These are phyloP conservation scores for Argentina silus DNA, from an alignment of 2,797 vertebrate species.

Conservation along the genomic window DNA sequence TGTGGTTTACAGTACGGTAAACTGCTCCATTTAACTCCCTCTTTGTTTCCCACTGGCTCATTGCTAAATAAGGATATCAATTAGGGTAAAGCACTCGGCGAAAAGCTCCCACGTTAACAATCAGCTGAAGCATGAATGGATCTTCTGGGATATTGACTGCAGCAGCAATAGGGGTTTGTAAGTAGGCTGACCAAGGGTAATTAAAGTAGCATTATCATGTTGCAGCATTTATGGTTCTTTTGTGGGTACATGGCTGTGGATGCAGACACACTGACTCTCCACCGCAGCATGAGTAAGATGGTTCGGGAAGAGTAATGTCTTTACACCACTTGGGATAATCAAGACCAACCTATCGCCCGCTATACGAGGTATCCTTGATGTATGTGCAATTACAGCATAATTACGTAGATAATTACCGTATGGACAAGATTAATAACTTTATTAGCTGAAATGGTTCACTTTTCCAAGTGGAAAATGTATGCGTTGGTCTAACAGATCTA, in stretches of 20 bases:
- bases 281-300: constrained; percentile 37
- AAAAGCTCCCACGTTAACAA: constrained; percentile 86
- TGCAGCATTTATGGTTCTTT: constrained; percentile 75
- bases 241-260: constrained; percentile 50
- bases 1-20: constrained; percentile 78
- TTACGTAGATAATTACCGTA: constrained; percentile 84
- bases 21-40: constrained; percentile 83
- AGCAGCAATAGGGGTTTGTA: constrained; percentile 83
- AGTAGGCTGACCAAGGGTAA: constrained; percentile 86
- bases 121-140: constrained; percentile 82
- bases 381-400: constrained; percentile 84
- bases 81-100: constrained; percentile 84
- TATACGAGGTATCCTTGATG: constrained; percentile 77
- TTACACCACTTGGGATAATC: constrained; percentile 48
- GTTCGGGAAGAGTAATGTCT: constrained; percentile 37
- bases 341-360: constrained; percentile 46
- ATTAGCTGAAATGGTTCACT: constrained; percentile 80
- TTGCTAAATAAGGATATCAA: constrained; percentile 87
- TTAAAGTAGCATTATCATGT: constrained; percentile 84
- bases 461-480: constrained; percentile 77
- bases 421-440: constrained; percentile 84
- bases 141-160: constrained; percentile 86
- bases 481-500: constrained; percentile 75
- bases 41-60: constrained; percentile 81
- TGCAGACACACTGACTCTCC: constrained; percentile 31